Percentiles rank a stretch among this genome's conserved stretches.
phyloP scores from a whole-genome alignment of 30 jellyfish, hydroid and myxozoan genomes.

The Cassiopea xamachana region DNA sequence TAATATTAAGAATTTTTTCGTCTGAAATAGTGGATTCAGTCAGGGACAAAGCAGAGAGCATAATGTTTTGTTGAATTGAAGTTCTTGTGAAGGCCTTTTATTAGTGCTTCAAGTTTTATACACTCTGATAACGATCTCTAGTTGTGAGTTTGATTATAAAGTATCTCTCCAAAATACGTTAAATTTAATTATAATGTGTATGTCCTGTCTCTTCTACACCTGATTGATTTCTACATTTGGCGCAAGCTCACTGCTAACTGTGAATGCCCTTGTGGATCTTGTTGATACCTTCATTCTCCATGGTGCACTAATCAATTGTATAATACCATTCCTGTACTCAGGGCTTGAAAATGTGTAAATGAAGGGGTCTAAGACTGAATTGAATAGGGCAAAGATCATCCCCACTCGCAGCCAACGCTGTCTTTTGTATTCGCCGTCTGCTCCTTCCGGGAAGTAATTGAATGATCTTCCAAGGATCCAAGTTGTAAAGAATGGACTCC shows the following conservation, averaged over 20 bases:
- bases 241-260: neutral
- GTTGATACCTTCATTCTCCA: neutral
- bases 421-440: neutral
- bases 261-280: neutral
- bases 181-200: too few relatives aligned
- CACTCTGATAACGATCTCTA: too few relatives aligned
- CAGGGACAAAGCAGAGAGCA: too few relatives aligned
- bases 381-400: neutral
- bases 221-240: neutral
- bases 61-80: too few relatives aligned
- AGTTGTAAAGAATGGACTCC: constrained; percentile 3
- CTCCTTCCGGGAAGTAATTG: neutral
- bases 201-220: neutral
- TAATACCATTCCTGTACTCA: neutral
- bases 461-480: constrained; percentile 12
- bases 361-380: neutral
- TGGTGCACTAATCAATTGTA: neutral
- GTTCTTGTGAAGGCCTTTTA: too few relatives aligned
- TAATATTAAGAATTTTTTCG: too few relatives aligned
- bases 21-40: too few relatives aligned
- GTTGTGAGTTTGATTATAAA: too few relatives aligned
- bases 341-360: constrained; percentile 7
- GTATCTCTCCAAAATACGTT: neutral
- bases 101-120: too few relatives aligned
- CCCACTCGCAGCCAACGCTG: neutral